Evolutionary conservation across 2,888 invertebrate genomes (phyloP), one percentile per base, ranked within the genome.

Genomic region (Tromatobia lineatoria): DNA sequence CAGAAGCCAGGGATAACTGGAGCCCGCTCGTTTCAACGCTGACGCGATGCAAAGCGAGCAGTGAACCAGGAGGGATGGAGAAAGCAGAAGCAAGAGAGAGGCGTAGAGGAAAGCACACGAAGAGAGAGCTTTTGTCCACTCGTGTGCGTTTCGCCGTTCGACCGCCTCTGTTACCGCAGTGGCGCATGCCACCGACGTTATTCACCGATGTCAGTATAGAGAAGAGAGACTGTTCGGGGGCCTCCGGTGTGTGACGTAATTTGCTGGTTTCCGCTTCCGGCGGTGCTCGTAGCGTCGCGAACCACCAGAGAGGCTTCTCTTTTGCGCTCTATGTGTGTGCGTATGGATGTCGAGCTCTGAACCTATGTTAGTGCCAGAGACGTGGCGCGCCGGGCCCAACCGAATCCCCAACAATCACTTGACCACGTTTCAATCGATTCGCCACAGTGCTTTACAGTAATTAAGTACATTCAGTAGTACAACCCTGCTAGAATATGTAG

Each of bases 221-320:
- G 64, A 61, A 29, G 18, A 34, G 47, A 29, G 50, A 50, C 61
- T 47, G 61, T 34, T 76, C 61, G 25, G 78, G 52, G 20, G 69
- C 64, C 61, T 66, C 87, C 85, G 85, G 83, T 76, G 84, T 86
- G 88, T 88, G 89, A 89, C 89, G 89, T 90, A 90, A 91, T 91
- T 91, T 91, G 90, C 91, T 90, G 90, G 89, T 88, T 90, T 90
- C 88, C 89, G 89, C 87, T 89, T 90, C 88, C 85, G 87, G 84
- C 64, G 80, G 52, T 70, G 73, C 61, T 52, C 59, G 73, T 25
- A 73, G 59, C 80, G 73, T 73, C 82, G 66, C 34, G 69, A 69
- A 45, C 73, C 73, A 29, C 54, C 42, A 23, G 45, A 23, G 45
- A 18, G 52, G 50, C 23, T 34, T 78, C 78, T 57, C 45, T 59